These are phyloP conservation scores for Drosophila atroscutellata DNA, from an alignment of 2,888 invertebrate species.

Conservation along the genomic window DNA sequence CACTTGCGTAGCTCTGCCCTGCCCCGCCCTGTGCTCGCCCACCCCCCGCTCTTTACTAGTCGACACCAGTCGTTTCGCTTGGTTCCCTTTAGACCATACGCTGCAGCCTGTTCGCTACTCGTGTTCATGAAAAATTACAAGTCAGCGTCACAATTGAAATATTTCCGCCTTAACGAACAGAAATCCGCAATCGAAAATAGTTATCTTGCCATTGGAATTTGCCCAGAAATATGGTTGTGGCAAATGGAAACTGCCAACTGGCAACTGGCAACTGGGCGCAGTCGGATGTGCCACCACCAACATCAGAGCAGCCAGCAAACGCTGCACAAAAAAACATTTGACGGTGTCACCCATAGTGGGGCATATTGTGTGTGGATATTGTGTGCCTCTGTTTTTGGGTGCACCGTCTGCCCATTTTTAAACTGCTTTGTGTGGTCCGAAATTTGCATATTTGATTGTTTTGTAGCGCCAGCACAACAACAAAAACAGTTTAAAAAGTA, in stretches of 20 bases:
- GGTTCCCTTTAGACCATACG: conserved; percentile 3
- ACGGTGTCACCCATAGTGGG: conserved; percentile 41
- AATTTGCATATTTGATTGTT: conserved; percentile 79
- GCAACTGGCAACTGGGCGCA: conserved; percentile 23
- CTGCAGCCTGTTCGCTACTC: conserved; percentile 25
- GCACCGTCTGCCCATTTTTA: conserved; percentile 8
- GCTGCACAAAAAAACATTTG: conserved; percentile 29
- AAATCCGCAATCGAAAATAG: conserved; percentile 80
- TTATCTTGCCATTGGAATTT: conserved; percentile 71
- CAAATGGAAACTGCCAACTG: conserved; percentile 26
- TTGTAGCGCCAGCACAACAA: conserved; percentile 54
- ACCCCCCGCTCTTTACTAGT: neutral
- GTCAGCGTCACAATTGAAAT: conserved; percentile 80
- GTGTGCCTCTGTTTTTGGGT: conserved; percentile 24
- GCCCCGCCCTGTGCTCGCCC: neutral
- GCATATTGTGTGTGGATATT: conserved; percentile 60
- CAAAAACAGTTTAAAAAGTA: conserved; percentile 21
- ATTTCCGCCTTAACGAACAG: conserved; percentile 79
- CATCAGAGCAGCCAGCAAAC: conserved; percentile 3
- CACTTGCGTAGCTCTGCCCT: conserved; percentile 35
- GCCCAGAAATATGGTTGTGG: conserved; percentile 62
- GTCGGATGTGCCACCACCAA: conserved; percentile 44
- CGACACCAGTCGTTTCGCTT: neutral
- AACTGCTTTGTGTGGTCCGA: conserved; percentile 45
- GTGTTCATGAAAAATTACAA: conserved; percentile 79